Conservation (phyloP, 2,888 invertebrate species). For the Drosophila picticornis region DNA sequence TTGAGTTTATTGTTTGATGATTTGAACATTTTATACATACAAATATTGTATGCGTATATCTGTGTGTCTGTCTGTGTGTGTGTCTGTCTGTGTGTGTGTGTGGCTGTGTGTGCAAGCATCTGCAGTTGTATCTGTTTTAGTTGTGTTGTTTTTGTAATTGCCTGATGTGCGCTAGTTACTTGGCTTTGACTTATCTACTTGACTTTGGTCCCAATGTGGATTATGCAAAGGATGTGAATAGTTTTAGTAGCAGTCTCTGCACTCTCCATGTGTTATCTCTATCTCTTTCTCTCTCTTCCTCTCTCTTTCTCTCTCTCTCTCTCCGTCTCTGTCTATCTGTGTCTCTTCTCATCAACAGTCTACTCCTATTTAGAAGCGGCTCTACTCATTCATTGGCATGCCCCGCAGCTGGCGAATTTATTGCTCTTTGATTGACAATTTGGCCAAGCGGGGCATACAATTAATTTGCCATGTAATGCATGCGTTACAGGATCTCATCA, state of each 20-base stretch:
- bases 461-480: constrained; percentile 79
- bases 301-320: not conserved
- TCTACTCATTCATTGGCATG: constrained; percentile 22
- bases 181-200: constrained; percentile 33
- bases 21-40: constrained; percentile 84
- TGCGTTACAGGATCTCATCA: constrained; percentile 77
- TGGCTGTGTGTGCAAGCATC: constrained; percentile 43
- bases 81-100: constrained; percentile 19
- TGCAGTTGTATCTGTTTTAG: constrained; percentile 57
- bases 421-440: constrained; percentile 78
- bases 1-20: constrained; percentile 86
- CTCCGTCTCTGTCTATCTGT: not conserved
- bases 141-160: constrained; percentile 60
- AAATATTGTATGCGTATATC: constrained; percentile 38
- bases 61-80: not conserved
- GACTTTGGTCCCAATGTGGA: constrained; percentile 19
- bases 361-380: constrained; percentile 42
- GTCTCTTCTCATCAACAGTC: constrained; percentile 9
- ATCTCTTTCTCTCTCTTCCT: not conserved
- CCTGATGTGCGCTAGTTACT: constrained; percentile 64
- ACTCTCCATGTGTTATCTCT: constrained; percentile 3
- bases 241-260: constrained; percentile 36
- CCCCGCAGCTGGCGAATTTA: constrained; percentile 57
- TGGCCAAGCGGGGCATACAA: constrained; percentile 58
- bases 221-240: constrained; percentile 21